A percentile compares a stretch with the other conserved stretches of the same genome.
Evolutionary conservation across 2,113 vertebrate species (phyloP).

Genomic region (Microcebus jonahi): DNA sequence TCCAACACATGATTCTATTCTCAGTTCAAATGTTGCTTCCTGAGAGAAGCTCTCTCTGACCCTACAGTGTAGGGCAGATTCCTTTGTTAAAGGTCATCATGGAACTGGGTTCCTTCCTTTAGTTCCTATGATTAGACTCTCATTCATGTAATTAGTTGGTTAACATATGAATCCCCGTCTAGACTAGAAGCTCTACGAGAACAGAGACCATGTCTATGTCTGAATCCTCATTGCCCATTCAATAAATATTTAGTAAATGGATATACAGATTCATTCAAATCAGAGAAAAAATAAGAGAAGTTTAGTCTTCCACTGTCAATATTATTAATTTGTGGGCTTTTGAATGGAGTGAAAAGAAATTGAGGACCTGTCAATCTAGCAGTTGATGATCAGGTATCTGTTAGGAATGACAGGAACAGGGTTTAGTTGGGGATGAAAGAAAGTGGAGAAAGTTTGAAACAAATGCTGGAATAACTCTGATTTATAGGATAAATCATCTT

Average conservation of each 20-base stretch:
- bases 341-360: neutral
- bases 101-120: neutral
- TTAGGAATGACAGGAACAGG: neutral
- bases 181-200: neutral
- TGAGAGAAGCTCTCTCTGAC: neutral
- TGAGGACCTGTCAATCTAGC: neutral
- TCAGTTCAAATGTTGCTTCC: neutral
- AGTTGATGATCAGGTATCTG: neutral
- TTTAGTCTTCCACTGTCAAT: neutral
- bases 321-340: neutral
- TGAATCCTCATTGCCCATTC: neutral
- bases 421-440: neutral
- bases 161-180: neutral
- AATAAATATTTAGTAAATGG: neutral
- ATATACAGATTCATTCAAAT: neutral
- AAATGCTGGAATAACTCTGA: too few relatives aligned
- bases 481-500: too few relatives aligned
- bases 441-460: neutral
- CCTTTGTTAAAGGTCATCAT: neutral
- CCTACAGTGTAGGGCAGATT: neutral
- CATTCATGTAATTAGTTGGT: neutral
- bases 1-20: neutral
- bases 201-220: neutral
- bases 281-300: neutral
- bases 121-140: neutral